Percentiles rank a stretch among this genome's conserved stretches.
Evolutionary conservation across 2,113 vertebrate genomes (phyloP).

Genomic region (Sceloporus tristichus): DNA sequence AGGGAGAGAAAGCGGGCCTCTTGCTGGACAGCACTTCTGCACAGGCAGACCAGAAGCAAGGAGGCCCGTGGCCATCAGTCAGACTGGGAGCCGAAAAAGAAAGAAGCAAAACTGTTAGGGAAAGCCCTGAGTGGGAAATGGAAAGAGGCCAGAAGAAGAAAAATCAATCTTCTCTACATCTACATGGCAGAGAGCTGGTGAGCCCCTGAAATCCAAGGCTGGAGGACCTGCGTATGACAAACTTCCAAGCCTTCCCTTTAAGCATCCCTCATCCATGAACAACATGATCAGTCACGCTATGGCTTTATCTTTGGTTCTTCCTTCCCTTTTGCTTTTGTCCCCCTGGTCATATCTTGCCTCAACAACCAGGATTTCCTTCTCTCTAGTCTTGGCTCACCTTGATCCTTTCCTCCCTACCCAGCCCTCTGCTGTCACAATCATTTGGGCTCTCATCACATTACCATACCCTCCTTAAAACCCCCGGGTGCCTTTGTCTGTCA

Average conservation of each 20-base stretch:
- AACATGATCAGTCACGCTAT: not conserved
- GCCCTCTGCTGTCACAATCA: not conserved
- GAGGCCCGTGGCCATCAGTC: not conserved
- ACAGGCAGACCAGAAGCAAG: no score
- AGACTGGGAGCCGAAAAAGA: not conserved
- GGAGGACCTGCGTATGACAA: not conserved
- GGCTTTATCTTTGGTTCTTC: not conserved
- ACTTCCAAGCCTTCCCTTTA: not conserved
- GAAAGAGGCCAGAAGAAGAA: no score
- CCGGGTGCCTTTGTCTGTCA: no score
- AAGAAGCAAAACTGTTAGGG: no score
- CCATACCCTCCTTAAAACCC: no score
- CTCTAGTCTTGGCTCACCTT: not conserved
- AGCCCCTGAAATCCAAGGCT: no score
- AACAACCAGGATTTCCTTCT: not conserved
- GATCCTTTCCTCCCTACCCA: not conserved
- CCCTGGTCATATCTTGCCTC: not conserved
- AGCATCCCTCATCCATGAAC: not conserved
- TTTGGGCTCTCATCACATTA: no score
- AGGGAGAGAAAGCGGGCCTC: not conserved
- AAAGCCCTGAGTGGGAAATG: no score
- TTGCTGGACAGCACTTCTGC: not conserved
- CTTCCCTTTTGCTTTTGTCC: not conserved
- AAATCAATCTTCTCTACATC: no score
- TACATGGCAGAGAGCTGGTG: no score